Conservation (phyloP, 2,888 invertebrate species). For the Charanyca ferruginea region DNA sequence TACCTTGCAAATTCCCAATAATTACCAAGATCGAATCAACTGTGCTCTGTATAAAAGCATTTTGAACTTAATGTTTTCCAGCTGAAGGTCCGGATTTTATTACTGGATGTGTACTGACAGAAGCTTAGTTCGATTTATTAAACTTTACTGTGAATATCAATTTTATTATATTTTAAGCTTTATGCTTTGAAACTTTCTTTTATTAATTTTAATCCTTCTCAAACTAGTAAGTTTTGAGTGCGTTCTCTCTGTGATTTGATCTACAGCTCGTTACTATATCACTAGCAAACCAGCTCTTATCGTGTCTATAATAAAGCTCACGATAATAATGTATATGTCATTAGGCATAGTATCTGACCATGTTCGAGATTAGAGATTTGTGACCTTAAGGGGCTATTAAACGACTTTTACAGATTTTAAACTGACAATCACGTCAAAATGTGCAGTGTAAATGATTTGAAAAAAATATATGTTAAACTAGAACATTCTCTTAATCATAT, state of each 20-base stretch:
- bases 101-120: not conserved
- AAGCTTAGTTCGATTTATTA: not conserved
- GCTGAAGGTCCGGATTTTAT: not conserved
- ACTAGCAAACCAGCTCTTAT: too few relatives aligned
- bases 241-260: not conserved
- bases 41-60: not conserved
- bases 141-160: not conserved
- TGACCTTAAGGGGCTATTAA: too few relatives aligned
- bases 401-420: too few relatives aligned
- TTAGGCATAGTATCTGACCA: too few relatives aligned
- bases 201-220: not conserved
- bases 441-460: too few relatives aligned
- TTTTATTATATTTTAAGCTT: not conserved
- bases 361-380: too few relatives aligned
- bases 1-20: constrained; percentile 32
- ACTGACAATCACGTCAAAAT: too few relatives aligned
- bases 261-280: too few relatives aligned
- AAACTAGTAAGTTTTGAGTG: not conserved
- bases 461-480: too few relatives aligned
- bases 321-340: too few relatives aligned
- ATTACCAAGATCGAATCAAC: constrained; percentile 14
- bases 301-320: too few relatives aligned
- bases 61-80: not conserved
- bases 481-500: too few relatives aligned
- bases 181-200: not conserved